Evolutionary conservation across 2,113 vertebrate species (phyloP), one percentile per base, ranked within the genome.

Genomic region (Podocnemis expansa): DNA sequence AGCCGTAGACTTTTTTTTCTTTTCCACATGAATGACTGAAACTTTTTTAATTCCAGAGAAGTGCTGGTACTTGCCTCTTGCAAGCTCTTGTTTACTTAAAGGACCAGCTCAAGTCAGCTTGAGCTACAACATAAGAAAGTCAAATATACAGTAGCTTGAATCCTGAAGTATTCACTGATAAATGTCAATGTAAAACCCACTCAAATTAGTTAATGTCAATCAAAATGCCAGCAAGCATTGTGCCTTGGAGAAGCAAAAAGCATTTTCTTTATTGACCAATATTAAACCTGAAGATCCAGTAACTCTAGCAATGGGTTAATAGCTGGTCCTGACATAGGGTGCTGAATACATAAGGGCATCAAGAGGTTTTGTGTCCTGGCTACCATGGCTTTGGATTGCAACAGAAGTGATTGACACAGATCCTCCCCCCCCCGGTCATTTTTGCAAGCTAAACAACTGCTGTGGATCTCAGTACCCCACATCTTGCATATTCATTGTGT

Each of bases 101-200:
- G 93, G 80, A 89, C 84, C 73, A 84, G 0, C 78, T 73, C 31
- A 52, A 93, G 24, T 76, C 73, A 43, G 84, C 91, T n/a, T 93
- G 87, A 85, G 67, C 82, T 49, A 41, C 87, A 91, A 25, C 4
- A 25, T 11, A 84, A 76, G 84, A 56, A 96, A 87, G 88, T 85
- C 93, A 96, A 92, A 87, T 34, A 8, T 96, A 89, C 82, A 93
- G 91, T 93, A 93, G 89, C 84, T 95, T 96, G 80, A 80, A 82
- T 95, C 82, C 93, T 90, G 84, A 93, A 94, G 88, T 94, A 91
- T 96, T 54, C 24, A 78, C 91, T 88, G 93, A 94, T 95, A 94
- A 96, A 97, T 96, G 90, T 97, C 91, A 73, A 93, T 94, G 96
- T 82, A 95, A 96, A 96, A 96, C 95, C 91, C 91, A 91, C 89